Evolutionary conservation across 2,113 vertebrate species (phyloP), one percentile per base, ranked within the genome.

Genomic region (Cebus imitator): DNA sequence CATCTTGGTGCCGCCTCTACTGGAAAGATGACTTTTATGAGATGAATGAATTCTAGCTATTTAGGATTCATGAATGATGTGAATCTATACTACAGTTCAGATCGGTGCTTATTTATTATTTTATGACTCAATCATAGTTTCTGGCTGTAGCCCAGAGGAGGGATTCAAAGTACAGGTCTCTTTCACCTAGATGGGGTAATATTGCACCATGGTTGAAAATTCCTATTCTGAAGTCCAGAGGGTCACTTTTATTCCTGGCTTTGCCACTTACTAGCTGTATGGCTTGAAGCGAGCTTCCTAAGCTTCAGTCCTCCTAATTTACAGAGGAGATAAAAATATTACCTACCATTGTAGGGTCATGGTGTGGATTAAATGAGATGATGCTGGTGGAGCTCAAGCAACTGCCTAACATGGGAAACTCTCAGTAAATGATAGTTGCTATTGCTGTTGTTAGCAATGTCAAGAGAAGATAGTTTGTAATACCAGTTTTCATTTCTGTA

Each of bases 111-210:
- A 14, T 76, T 70, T 30, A 16, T 58, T 70, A 61, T 61, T 85
- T 91, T 78, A 79, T 86, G 32, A 96, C 94, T 86, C 52, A 96
- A 95, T 82, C 58, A 40, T 52, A 32, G 35, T 87, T 91, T 83
- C 23, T 32, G 8, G 11, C 11, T 23, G 9, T 21, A 64, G 40
- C 6, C 9, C 8, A 40, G 37, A 72, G 35, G 16, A 21, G 13
- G 18, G 30, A 43, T 90, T 84, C 37, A 57, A 61, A 75, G 43
- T 14, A 40, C 2, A 81, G 35, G 32, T 21, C 4, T 25, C 8
- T 45, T 76, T 17, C 21, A 23, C 70, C 61, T 64, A 17, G 35
- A 45, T 8, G 13, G 0, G 27, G 12, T 2, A 20, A 48, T 8
- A 6, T 30, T 10, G 1, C 5, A 3, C 0, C 0, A 23, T 12